Evolutionary conservation across 2,888 invertebrate genomes (phyloP).

Genomic region (Drosophila mayaguana): DNA sequence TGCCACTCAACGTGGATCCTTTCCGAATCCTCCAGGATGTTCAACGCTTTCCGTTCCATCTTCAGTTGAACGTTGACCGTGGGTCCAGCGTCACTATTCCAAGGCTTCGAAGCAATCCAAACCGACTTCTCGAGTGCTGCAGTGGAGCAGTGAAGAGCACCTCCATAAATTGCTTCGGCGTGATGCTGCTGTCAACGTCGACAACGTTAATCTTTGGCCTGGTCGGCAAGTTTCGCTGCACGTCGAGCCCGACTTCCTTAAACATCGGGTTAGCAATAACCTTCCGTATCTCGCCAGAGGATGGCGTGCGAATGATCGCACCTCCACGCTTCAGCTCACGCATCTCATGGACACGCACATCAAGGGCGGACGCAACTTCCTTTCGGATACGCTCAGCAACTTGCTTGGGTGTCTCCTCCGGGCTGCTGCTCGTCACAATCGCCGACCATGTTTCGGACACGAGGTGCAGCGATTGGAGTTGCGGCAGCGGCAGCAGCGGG

Average conservation of each 20-base stretch:
- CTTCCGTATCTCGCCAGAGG: too few relatives aligned
- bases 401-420: not conserved
- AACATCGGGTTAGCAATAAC: not conserved
- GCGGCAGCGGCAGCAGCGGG: too few relatives aligned
- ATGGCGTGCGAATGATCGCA: not conserved
- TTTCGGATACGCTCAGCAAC: too few relatives aligned
- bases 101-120: fast-evolving
- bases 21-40: not conserved
- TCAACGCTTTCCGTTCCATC: not conserved
- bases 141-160: not conserved
- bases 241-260: not conserved
- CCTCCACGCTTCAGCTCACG: too few relatives aligned
- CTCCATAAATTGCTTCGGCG: too few relatives aligned
- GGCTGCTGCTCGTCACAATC: not conserved
- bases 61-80: not conserved
- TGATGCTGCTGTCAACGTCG: too few relatives aligned
- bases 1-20: not conserved
- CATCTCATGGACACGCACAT: too few relatives aligned
- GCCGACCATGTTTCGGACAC: not conserved
- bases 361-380: too few relatives aligned
- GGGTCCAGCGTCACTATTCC: not conserved
- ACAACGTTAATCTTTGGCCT: too few relatives aligned
- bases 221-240: not conserved
- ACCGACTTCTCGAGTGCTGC: too few relatives aligned
- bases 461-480: not conserved